Conservation (phyloP, 2,797 vertebrate species). For the Cuculus canorus region DNA sequence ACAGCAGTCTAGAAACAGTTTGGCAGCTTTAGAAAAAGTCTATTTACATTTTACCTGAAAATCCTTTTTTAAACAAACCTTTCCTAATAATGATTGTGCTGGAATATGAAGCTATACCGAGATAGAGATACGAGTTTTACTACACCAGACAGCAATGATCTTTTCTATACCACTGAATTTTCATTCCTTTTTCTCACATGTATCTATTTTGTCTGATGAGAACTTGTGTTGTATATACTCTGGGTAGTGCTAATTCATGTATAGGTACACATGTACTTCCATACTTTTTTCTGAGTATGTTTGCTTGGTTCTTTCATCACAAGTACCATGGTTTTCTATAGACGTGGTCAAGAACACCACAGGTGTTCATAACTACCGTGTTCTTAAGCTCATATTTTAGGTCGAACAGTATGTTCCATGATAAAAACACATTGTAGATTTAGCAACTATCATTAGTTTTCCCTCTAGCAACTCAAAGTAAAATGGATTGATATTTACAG, state of each 20-base stretch:
- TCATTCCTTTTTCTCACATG: neutral
- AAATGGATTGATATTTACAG: neutral
- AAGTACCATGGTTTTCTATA: neutral
- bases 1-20: neutral
- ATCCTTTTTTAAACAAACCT: neutral
- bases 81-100: neutral
- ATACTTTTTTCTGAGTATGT: neutral
- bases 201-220: neutral
- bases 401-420: neutral
- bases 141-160: neutral
- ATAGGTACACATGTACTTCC: fast-evolving
- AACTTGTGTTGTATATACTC: neutral
- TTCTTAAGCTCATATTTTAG: neutral
- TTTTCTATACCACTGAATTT: neutral
- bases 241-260: neutral
- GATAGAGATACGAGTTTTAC: neutral
- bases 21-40: neutral
- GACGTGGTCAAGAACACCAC: neutral
- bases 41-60: neutral
- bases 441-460: neutral
- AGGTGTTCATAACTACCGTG: neutral
- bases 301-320: neutral
- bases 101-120: neutral
- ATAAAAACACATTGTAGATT: neutral
- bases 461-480: neutral